These are phyloP conservation scores for Tiaroga cobitis DNA, from an alignment of 2,797 vertebrate species.

Conservation along the genomic window DNA sequence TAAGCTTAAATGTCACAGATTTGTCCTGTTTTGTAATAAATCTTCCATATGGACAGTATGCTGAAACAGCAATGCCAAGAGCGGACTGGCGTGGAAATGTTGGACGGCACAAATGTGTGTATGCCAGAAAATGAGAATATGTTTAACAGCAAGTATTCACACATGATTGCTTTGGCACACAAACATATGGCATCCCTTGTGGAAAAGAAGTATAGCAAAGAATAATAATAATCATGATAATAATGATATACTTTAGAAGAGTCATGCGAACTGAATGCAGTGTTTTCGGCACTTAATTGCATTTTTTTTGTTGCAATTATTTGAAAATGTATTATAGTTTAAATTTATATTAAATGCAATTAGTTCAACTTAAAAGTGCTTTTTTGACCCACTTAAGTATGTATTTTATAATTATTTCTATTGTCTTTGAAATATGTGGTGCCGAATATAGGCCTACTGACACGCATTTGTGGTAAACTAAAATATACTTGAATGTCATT, in stretches of 20 bases:
- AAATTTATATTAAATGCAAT: no score
- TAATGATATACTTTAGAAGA: background rate
- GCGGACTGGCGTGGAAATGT: conserved; percentile 43
- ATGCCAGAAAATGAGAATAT: conserved; percentile 40
- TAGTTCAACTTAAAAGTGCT: background rate
- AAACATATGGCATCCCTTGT: conserved; percentile 57
- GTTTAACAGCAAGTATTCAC: conserved; percentile 45
- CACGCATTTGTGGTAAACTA: background rate
- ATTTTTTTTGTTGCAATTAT: background rate
- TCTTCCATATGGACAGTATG: conserved; percentile 10
- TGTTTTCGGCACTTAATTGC: background rate
- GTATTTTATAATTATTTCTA: background rate
- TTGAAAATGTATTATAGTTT: background rate
- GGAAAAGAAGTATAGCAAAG: conserved; percentile 6
- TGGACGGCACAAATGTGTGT: conserved; percentile 22
- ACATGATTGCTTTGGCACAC: conserved; percentile 47
- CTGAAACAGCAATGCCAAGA: conserved; percentile 8
- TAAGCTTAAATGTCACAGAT: background rate
- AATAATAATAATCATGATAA: background rate
- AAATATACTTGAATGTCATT: background rate
- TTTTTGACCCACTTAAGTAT: background rate
- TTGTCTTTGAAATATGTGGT: background rate
- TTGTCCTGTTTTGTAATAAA: background rate
- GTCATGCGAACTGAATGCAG: background rate
- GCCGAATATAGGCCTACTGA: background rate